Percentiles rank a stretch among this genome's conserved stretches.
phyloP scores from a whole-genome alignment of 1,140 invertebrate species.

The Saccostrea cuccullata region DNA sequence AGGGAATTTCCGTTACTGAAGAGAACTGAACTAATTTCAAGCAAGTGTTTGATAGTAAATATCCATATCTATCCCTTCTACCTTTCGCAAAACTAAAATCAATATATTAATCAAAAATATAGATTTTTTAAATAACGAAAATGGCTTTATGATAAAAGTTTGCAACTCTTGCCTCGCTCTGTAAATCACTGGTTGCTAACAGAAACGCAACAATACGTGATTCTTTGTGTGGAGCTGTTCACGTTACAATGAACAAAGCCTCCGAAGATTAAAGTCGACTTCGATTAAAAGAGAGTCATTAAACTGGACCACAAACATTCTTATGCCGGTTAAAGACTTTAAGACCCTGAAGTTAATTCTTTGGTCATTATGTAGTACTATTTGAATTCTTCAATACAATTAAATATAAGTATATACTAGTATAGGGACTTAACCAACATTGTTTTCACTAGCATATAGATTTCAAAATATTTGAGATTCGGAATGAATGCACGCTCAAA shows the following conservation, averaged over 20 bases:
- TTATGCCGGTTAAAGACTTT: slow-evolving; percentile 15
- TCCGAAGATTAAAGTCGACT: not conserved
- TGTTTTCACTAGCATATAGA: not conserved
- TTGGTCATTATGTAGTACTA: not conserved
- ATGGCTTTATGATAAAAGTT: not conserved
- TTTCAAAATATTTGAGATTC: not conserved
- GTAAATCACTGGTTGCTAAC: not conserved
- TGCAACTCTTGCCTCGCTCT: not conserved
- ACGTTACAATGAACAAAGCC: not conserved
- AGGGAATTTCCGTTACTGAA: not conserved
- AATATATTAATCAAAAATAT: slow-evolving; percentile 33
- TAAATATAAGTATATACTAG: not conserved
- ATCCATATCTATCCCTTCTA: not conserved
- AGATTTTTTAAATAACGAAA: slow-evolving; percentile 15
- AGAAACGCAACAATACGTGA: not conserved
- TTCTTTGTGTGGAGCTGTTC: too few species aligned
- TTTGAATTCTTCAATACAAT: not conserved
- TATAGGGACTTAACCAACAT: not conserved
- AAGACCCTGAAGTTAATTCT: not conserved
- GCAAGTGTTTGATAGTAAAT: not conserved
- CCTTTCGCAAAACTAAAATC: not conserved
- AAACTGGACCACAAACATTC: not conserved
- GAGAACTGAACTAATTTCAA: not conserved
- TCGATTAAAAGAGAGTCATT: not conserved
- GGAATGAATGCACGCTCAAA: too few species aligned